Evolutionary conservation across 1,140 invertebrate genomes (phyloP).

Genomic region (Tetramorium alpestre): DNA sequence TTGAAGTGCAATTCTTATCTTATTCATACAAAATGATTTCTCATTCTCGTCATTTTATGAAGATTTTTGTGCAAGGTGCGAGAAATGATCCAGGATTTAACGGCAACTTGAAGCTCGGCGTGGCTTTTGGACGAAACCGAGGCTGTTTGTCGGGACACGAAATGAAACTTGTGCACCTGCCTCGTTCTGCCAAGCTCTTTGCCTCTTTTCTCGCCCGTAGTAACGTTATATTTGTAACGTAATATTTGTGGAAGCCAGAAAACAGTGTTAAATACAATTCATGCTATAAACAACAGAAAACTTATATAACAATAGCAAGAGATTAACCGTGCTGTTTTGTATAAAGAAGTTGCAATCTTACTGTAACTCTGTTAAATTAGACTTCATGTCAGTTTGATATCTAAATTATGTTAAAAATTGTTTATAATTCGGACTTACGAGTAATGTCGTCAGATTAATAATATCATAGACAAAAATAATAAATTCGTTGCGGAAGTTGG

Average conservation of each 20-base stretch:
- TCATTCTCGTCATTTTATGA: background rate
- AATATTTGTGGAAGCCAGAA: constrained; percentile 50
- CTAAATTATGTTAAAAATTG: background rate
- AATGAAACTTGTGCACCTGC: constrained; percentile 83
- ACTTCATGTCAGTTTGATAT: background rate
- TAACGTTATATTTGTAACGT: constrained; percentile 65
- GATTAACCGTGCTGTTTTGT: background rate
- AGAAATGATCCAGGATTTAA: constrained; percentile 57
- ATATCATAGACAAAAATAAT: background rate
- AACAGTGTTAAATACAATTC: constrained; percentile 1
- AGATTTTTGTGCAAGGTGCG: background rate
- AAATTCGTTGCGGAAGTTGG: background rate
- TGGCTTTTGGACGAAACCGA: constrained; percentile 60
- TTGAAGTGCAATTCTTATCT: background rate
- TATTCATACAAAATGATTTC: background rate
- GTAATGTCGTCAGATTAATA: too few species aligned
- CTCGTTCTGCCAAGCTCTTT: constrained; percentile 70
- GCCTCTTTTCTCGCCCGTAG: constrained; percentile 54
- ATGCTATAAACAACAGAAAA: background rate
- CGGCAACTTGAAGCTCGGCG: constrained; percentile 30
- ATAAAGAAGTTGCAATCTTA: background rate
- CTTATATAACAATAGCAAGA: background rate
- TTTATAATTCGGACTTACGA: background rate
- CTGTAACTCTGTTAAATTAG: background rate
- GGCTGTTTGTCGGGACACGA: constrained; percentile 76